Evolutionary conservation across 2,113 vertebrate species (phyloP), one percentile per base, ranked within the genome.

Genomic region (Hippocampus abdominalis): DNA sequence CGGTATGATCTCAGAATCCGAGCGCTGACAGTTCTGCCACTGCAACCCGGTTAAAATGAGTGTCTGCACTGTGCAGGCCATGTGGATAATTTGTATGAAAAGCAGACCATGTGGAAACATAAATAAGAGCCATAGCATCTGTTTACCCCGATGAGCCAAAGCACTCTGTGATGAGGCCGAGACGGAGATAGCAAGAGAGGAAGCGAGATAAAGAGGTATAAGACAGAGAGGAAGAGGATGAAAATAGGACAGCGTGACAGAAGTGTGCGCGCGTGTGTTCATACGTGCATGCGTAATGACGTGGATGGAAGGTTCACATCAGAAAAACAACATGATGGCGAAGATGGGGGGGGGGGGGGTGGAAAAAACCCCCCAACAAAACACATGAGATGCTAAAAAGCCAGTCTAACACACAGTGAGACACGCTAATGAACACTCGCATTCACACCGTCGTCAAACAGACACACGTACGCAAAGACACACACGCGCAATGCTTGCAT

Each of bases 111-210:
- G 88, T 89, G 90, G 88, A 92, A 92, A 91, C 88, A 90, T 90
- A 92, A 91, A 91, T 91, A 93, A 92, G 87, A 88, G 88, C 87
- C 80, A 88, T 73, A 79, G 87, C 89, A 92, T 92, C 88, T 93
- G 90, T 91, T 91, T 88, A 87, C 84, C 88, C 88, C 85, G 84
- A 89, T 88, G 90, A 89, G 85, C 81, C 86, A 84, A 84, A 81
- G 86, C 77, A 81, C 81, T 84, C 79, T 62, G 78, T 74, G 81
- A 82, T 73, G 74, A 76, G 77, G 65, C 79, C 61, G 79, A 66
- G 60, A 51, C 71, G 68, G 76, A 80, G 79, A 82, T 78, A 82
- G 64, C 66, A 73, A 66, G 40, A 72, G 77, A 75, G 81, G 74
- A 62, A 66, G 70, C 68, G 80, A 69, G 74, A 72, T 36, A 76